Conservation (phyloP, 2,797 vertebrate species). For the Enteromius fasciolatus region DNA sequence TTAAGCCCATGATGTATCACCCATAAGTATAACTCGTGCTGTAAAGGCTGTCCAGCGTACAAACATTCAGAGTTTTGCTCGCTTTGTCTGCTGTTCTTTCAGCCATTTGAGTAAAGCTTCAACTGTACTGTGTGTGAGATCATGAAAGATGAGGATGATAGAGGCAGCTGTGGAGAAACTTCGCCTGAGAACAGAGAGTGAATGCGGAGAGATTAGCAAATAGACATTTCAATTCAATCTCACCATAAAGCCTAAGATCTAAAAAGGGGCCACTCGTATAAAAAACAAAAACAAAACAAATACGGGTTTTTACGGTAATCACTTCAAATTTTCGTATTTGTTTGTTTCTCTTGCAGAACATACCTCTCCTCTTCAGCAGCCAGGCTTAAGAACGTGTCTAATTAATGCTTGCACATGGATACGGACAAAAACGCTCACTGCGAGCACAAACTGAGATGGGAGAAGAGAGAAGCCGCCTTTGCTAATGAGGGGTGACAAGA, state of each 20-base stretch:
- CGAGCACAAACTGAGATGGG: conserved; percentile 41
- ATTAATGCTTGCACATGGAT: conserved; percentile 57
- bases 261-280: conserved; percentile 47
- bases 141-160: conserved; percentile 15
- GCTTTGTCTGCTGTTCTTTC: conserved; percentile 17
- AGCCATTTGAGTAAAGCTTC: not conserved
- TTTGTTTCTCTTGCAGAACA: conserved; percentile 60
- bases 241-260: conserved; percentile 59
- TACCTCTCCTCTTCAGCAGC: conserved; percentile 24
- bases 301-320: conserved; percentile 62
- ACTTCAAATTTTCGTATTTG: conserved; percentile 65
- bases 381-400: conserved; percentile 48
- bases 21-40: conserved; percentile 37
- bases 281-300: conserved; percentile 40
- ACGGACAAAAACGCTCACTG: conserved; percentile 13
- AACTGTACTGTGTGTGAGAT: conserved; percentile 1
- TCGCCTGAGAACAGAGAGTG: conserved; percentile 28
- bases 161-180: conserved; percentile 40
- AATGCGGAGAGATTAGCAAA: conserved; percentile 66
- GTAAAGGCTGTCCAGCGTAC: conserved; percentile 1
- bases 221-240: conserved; percentile 58
- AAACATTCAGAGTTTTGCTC: conserved; percentile 3
- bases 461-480: conserved; percentile 58
- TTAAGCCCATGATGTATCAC: conserved; percentile 43
- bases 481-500: conserved; percentile 79